Base-by-base conservation (phyloP, 64 coral and sea anemone species). In the Pocillopora damicornis region DNA sequence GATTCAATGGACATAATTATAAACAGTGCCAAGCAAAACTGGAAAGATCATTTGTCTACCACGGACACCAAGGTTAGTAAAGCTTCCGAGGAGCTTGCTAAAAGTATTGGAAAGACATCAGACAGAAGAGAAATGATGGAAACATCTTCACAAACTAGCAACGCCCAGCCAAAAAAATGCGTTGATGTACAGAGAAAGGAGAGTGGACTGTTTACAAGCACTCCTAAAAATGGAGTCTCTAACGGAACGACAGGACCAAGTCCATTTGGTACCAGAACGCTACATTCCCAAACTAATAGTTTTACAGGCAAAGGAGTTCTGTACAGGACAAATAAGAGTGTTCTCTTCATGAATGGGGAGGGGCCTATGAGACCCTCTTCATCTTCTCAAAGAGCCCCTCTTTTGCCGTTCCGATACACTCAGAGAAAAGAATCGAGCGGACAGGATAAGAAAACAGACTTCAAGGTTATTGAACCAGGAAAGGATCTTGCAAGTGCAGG, bases 401-500 rank as follows among this genome's bases (percentile, higher is more conserved):
- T 93, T 7, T 74, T 97, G 13, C 88, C 94, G 23, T 88, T 93
- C 37, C 65, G 77, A 72, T 82, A 90, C n/a, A 93, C 87, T 15
- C 94, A 97, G 12, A 74, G 83, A 56, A 87, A 75, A 5, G 57
- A 76, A 22, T 66, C 80, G 8, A 89, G 81, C 68, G 63, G 11
- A 25, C 65, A 62, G 14, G 65, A 59, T 22, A 20, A 62, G 59
- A 79, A 87, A 63, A 61, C 61, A 35, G 88, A 82, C 69, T 97
- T 87, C 34, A 92, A 86, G 87, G 58, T 84, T 68, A 97, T 97
- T 65, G 91, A 97, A 67, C 90, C 91, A 1, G 59, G 75, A 82
- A 93, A 85, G 37, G 94, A 97, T 80, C 79, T 97, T 18, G 94
- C 94, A 11, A 93, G 94, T n/a, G 91, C 94, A 20, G 94, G 94